Conservation (phyloP, 2,113 vertebrate species). For the Odontophorus gujanensis region DNA sequence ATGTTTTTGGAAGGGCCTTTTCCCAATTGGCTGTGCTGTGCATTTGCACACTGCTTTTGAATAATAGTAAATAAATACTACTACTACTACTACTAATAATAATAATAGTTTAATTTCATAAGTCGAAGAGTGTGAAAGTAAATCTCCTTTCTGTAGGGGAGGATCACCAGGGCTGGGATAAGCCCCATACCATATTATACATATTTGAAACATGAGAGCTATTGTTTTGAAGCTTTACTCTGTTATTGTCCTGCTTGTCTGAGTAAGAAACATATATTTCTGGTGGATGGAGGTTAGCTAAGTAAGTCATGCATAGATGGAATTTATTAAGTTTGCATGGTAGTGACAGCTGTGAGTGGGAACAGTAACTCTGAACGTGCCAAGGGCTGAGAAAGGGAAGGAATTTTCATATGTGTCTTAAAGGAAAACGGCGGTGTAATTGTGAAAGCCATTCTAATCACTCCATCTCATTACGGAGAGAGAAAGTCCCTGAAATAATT, state of each 20-base stretch:
- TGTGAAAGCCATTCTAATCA: conserved; percentile 64
- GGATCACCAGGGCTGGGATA: conserved; percentile 21
- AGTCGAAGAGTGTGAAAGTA: conserved; percentile 15
- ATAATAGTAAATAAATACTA: not conserved
- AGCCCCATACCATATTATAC: conserved; percentile 49
- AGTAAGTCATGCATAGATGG: conserved; percentile 73
- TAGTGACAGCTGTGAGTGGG: conserved; percentile 68
- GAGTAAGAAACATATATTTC: conserved; percentile 66
- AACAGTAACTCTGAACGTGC: conserved; percentile 64
- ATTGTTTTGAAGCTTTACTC: conserved; percentile 73
- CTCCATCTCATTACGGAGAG: conserved; percentile 47
- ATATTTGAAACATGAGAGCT: conserved; percentile 50
- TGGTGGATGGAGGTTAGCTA: conserved; percentile 71
- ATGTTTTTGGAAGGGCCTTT: not conserved
- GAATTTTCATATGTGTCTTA: conserved; percentile 52
- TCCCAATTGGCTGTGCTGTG: not conserved
- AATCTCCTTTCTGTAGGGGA: not conserved
- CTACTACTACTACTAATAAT: too few relatives aligned
- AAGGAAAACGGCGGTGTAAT: conserved; percentile 58
- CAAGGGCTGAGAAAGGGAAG: conserved; percentile 60
- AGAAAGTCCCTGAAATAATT: conserved; percentile 54
- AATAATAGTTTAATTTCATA: not conserved
- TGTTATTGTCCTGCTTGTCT: conserved; percentile 65
- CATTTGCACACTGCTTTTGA: not conserved
- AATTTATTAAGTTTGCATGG: conserved; percentile 73